Evolutionary conservation across 2,797 vertebrate species (phyloP), one percentile per base, ranked within the genome.

Genomic region (Novumbra hubbsi): DNA sequence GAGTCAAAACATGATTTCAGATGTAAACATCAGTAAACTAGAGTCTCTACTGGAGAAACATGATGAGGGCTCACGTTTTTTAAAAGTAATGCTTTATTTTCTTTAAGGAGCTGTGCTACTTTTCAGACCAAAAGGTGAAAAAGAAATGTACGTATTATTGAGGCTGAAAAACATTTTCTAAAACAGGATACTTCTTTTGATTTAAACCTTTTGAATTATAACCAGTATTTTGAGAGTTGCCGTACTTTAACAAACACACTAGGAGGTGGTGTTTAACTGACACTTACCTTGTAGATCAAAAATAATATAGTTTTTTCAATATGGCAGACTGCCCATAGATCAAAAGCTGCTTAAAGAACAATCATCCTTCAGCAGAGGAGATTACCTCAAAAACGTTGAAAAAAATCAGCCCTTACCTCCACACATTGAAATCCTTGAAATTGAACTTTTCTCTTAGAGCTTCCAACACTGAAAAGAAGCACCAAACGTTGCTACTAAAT

Each of bases 381-480:
- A 74, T 52, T 24, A 27, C 32, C 38, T 72, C 57, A 72, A 28
- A 72, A 32, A 27, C 55, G 8, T 63, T 38, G 34, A 3, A 45
- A 12, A 55, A 8, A 55, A 62, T 38, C 71, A 24, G 17, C 45
- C 45, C 21, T 74, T 32, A 11, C 32, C 16, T 64, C 45, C 27
- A 64, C 70, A 55, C 1, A 70, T 27, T 48, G 30, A 71, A 63
- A 64, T 14, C 30, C 50, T 27, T 65, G 34, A 69, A 64, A 34
- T 0, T 60, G 9, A 30, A 32, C 38, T 41, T 68, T 34, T 68
- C 32, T 65, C 6, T 52, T 69, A 45, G 50, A 63, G 28, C 21
- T 50, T 66, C 49, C 41, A 48, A 68, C 45, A 57, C n/a, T 73
- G 60, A 48, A 76, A 60, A 73, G 65, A 64, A 52, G 57, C 55